phyloP scores from a whole-genome alignment of 2,888 invertebrate genomes.

The Ennomos quercinarius region DNA sequence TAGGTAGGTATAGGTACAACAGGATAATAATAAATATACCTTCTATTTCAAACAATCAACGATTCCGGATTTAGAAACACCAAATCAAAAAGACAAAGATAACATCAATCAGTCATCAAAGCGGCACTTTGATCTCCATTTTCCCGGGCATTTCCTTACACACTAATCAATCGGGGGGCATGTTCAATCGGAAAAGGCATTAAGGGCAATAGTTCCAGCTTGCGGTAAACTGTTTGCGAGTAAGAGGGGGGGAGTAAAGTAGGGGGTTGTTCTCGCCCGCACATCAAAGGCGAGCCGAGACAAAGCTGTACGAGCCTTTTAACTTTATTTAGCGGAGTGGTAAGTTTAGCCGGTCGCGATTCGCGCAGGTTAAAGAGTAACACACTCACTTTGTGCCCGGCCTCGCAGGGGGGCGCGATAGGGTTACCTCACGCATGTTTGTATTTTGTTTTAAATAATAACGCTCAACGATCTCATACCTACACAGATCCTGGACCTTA shows the following conservation, averaged over 20 bases:
- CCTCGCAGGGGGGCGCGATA: conserved; percentile 51
- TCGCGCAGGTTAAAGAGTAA: conserved; percentile 86
- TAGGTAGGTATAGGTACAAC: too few species aligned
- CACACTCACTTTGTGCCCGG: conserved; percentile 82
- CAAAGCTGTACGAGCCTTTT: conserved; percentile 84
- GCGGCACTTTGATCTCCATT: conserved; percentile 71
- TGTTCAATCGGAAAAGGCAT: conserved; percentile 79
- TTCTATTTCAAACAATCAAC: conserved; percentile 8
- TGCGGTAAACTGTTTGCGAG: conserved; percentile 80
- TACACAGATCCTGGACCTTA: too few species aligned
- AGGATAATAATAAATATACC: not conserved
- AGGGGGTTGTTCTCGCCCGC: conserved; percentile 61
- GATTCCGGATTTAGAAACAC: conserved; percentile 10
- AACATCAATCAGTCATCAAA: conserved; percentile 42
- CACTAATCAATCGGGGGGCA: conserved; percentile 77
- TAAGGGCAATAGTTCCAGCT: conserved; percentile 82
- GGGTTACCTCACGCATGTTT: conserved; percentile 53
- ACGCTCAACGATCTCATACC: too few species aligned
- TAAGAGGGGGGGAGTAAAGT: conserved; percentile 45
- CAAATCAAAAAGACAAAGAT: conserved; percentile 40
- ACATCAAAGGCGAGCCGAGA: conserved; percentile 84
- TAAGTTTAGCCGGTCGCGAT: conserved; percentile 85
- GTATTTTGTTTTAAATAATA: too few species aligned
- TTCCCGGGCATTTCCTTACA: conserved; percentile 76
- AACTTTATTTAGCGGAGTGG: conserved; percentile 86